Base-by-base conservation (phyloP, 2,113 vertebrate species). In the Tapirus terrestris region DNA sequence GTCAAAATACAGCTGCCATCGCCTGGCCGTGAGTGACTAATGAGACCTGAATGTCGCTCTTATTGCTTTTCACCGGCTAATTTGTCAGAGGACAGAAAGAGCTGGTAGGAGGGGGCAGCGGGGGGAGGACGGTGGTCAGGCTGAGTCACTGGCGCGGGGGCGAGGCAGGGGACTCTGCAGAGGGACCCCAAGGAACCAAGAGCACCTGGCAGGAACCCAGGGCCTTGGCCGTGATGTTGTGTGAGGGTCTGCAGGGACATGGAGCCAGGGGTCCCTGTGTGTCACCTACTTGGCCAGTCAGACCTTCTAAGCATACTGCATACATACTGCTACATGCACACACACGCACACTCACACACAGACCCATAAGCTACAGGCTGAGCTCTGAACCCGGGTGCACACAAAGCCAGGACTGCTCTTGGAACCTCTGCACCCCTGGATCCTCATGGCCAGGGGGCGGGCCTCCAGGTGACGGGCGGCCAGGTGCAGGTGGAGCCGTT, bases 301-400 rank as follows among this genome's bases (percentile, higher is more conserved):
- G 92, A 43, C 27, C 51, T 23, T n/a, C 56, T 29, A 3, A 72
- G 61, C 31, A 21, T 18, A 3, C 48, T 8, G 6, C 17, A 3
- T 0, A 53, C 51, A 53, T 4, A 53, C 51, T 14, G 14, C 51
- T 53, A 53, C 51, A 53, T 53, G 51, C 27, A 5, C 11, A 20
- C 0, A 6, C 39, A 43, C 27, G n/a, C 8, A n/a, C 18, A 21
- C 1, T 9, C 23, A n/a, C 6, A 6, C 29, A 1, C 51, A 20
- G 31, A 29, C 68, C 10, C 2, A 0, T 0, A 3, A 12, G 27
- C 25, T 1, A 2, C 13, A 12, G 11, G 67, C 0, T 0, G 9
- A 36, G 43, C 67, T 31, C 33, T 2, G 1, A 14, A 0, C 43
- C 33, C 0, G 3, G 13, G 39, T 2, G 39, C 43, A 16, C n/a